phyloP scores from a whole-genome alignment of 1,140 invertebrate genomes.

The Ridgeia piscesae region DNA sequence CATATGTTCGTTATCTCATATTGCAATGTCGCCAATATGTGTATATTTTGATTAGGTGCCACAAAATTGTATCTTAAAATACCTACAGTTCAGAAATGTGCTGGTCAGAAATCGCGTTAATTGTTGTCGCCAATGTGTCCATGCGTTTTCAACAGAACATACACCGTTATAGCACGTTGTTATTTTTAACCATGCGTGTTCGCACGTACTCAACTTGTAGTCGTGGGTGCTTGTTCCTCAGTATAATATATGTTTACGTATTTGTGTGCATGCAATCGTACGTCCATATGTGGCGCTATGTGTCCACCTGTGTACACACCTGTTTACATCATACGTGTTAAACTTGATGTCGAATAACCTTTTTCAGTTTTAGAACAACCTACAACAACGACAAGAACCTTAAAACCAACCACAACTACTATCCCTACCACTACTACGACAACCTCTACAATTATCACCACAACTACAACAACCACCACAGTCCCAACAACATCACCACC shows the following conservation, averaged over 20 bases:
- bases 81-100: not conserved
- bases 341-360: not conserved
- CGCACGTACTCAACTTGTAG: not conserved
- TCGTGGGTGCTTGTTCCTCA: not conserved
- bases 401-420: not conserved
- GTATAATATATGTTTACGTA: not conserved
- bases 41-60: no score
- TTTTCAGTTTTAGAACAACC: not conserved
- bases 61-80: not conserved
- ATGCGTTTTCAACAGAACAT: not conserved
- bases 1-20: no score
- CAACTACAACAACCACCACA: not conserved
- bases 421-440: not conserved
- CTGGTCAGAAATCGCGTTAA: not conserved
- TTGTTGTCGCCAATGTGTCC: not conserved
- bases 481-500: not conserved
- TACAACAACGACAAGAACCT: not conserved
- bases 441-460: not conserved
- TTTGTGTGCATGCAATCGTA: no score
- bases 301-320: not conserved
- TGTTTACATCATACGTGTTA: not conserved
- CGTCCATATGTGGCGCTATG: not conserved
- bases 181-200: not conserved
- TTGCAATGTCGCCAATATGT: no score
- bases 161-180: not conserved